Evolutionary conservation across 1,140 invertebrate genomes (phyloP), one percentile per base, ranked within the genome.

Genomic region (Scaptomyza graminum): DNA sequence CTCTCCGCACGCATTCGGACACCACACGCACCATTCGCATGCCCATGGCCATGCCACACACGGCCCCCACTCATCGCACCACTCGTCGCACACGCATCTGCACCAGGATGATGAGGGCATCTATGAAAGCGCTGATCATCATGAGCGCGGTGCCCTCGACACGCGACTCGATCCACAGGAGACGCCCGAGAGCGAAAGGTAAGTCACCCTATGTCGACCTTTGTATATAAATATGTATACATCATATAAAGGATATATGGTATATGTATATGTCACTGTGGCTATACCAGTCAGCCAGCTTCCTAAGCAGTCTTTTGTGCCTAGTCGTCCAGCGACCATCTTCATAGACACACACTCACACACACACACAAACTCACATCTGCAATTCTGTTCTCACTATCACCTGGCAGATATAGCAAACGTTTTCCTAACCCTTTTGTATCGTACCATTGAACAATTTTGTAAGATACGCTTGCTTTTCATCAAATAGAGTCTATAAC

Each of bases 171-270:
- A 91, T 92, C 92, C 95, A 60, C 93, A 95, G 65, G 96, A 96
- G 92, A 96, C 95, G 56, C 96, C 95, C 80, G 96, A 96, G 92
- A 96, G 95, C 92, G 96, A 96, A 94, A 97, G 96, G 96, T 97
- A 95, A 93, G 92, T 90, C 43, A 67, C 65, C 5, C 16, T 2
- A 50, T 31, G 13, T 67, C 49, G 18, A 52, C 25, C 39, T 46
- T 9, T 11, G 8, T 43, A 22, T 13, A 16, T n/a, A 13, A n/a
- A 16, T 9, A 12, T n/a, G n/a, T 41, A 5, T 41, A n/a, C 25
- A 4, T 11, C 49, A 9, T 11, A 16, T n/a, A 5, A 16, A n/a
- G 15, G 39, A 41, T 31, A 31, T 31, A 18, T 15, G 15, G 12
- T 13, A 39, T 55, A 15, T 6, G 12, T 11, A 55, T 18, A 55